Evolutionary conservation across 2,888 invertebrate genomes (phyloP), one percentile per base, ranked within the genome.

Genomic region (Dysmachus trigonus): DNA sequence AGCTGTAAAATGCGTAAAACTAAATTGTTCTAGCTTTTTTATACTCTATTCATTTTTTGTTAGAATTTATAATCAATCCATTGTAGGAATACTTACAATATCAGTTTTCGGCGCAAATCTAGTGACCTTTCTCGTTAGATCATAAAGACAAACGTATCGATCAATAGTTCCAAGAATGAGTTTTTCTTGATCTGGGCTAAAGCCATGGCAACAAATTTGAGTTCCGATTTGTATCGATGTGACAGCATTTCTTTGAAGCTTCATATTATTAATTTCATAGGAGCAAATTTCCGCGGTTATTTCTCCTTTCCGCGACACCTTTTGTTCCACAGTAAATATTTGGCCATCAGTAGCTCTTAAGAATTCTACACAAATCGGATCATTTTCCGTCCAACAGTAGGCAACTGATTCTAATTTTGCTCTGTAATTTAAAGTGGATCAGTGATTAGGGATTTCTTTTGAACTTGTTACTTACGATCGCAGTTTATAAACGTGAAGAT

Each of bases 381-480:
- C 98, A 91, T 96, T 96, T 91, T 98, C 97, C 47, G 98, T 95
- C 92, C 96, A 95, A 89, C 96, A 96, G 90, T 96, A 97, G 79
- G 96, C 96, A 86, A 96, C 91, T 53, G 97, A 93, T 89, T 95
- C 95, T 87, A 97, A 93, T 90, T 96, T 95, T 87, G 93, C 93
- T 18, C 96, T 96, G 92, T 88, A 89, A 89, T 88, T 90, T 89
- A 18, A 13, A 71, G 1, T 77, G 22, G 41, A 1, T 41, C 47
- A 35, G 7, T 51, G 89, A 41, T 89, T 88, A 27, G 62, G 10
- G 51, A 51, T 27, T 38, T 84, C 38, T 30, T 22, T 31, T 77
- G 35, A 13, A 27, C 10, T 30, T 41, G 15, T 15, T 74, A 51
- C 87, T 90, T 90, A 96, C 96, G 95, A 95, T 90, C 93, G 94